Base-by-base conservation (phyloP, 2,888 invertebrate species). In the Lissocephala sabroskyi region DNA sequence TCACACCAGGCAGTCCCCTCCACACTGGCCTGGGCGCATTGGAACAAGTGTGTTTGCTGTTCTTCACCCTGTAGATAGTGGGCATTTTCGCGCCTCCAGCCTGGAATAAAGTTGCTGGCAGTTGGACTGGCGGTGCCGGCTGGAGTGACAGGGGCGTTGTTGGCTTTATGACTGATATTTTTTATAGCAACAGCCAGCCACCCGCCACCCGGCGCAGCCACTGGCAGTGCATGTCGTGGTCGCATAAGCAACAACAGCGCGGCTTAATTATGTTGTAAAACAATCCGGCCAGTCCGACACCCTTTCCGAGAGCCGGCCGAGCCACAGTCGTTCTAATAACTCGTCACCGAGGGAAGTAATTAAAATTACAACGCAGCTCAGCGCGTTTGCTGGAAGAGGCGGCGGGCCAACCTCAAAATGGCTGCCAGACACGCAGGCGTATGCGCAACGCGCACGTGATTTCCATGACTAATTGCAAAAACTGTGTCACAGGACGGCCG, bases 391-490 rank as follows among this genome's bases (percentile, higher is more conserved):
- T n/a, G n/a, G n/a, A n/a, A n/a, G n/a, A n/a, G n/a, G n/a, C n/a
- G 43, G 13, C 16, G 42, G 62, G 49, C 55, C 65, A 48, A 56
- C 48, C 7, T 35, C 16, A 67, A 63, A 61, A 70, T 70, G 63
- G 68, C 68, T 55, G 61, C 56, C 56, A 62, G 56, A 58, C 66
- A 68, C 70, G 70, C 70, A 74, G 64, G 49, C 65, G 51, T 43
- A 41, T 41, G 28, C 29, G 3, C 17, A 30, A 30, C 39, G 45
- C 51, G 62, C 70, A 79, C 80, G 79, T 80, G 79, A 68, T 74
- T 79, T 70, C 79, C 62, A 71, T 73, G 78, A 73, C 79, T 81
- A 81, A 81, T 81, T 79, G 80, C 76, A 52, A 62, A 67, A 79
- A 80, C 70, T 80, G 79, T 80, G 80, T 80, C 79, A 79, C 74